Percentiles rank a stretch among this genome's conserved stretches.
These are phyloP conservation scores for Ophioninae sp. DNA, from an alignment of 2,888 invertebrate species.

Conservation along the genomic window DNA sequence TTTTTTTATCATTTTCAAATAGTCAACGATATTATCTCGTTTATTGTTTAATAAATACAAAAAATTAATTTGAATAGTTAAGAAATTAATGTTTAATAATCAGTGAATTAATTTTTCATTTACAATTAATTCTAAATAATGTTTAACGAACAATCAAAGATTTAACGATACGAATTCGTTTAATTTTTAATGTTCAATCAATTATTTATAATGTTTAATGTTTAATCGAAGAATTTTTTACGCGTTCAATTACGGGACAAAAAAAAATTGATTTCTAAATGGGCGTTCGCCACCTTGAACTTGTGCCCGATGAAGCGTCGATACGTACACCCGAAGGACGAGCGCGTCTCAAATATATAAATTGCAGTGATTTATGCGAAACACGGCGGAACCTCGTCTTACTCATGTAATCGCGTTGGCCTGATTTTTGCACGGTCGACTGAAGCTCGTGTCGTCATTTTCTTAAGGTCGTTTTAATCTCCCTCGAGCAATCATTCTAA, in stretches of 20 bases:
- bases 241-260: background rate
- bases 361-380: slow-evolving; percentile 45
- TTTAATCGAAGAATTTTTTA: background rate
- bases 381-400: slow-evolving; percentile 36
- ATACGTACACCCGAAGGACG: slow-evolving; percentile 37
- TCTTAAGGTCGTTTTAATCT: slow-evolving; percentile 38
- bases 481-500: background rate
- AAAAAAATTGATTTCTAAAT: background rate
- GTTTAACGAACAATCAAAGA: too few relatives aligned
- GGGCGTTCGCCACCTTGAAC: slow-evolving; percentile 22
- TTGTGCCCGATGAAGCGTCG: slow-evolving; percentile 47
- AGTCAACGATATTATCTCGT: too few relatives aligned
- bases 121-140: too few relatives aligned
- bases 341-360: slow-evolving; percentile 24
- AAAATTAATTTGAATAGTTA: too few relatives aligned
- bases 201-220: too few relatives aligned
- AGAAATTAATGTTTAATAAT: too few relatives aligned
- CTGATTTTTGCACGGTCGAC: slow-evolving; percentile 55
- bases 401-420: slow-evolving; percentile 60
- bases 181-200: too few relatives aligned
- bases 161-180: too few relatives aligned
- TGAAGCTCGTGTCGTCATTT: slow-evolving; percentile 35
- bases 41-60: too few relatives aligned
- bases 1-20: too few relatives aligned
- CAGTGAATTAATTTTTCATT: too few relatives aligned